A percentile compares a stretch with the other conserved stretches of the same genome.
phyloP scores from a whole-genome alignment of 2,113 vertebrate genomes.

The Numida meleagris region DNA sequence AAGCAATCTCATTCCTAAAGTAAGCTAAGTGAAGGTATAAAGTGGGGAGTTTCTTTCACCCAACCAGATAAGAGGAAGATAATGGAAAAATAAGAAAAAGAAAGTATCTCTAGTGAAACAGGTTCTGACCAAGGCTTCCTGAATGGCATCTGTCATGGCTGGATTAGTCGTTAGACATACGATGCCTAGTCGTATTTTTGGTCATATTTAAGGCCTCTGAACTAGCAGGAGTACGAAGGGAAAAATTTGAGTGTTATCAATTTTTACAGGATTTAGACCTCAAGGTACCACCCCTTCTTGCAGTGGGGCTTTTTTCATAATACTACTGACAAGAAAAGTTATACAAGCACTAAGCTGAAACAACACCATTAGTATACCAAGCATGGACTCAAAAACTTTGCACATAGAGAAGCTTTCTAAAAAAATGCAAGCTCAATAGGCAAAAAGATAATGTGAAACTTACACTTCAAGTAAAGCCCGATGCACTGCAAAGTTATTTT shows the following conservation, averaged over 20 bases:
- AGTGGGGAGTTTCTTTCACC: not conserved
- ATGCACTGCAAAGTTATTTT: constrained; percentile 67
- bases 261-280: not conserved
- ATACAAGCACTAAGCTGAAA: not conserved
- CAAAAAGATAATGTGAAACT: constrained; percentile 38
- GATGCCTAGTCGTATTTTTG: not conserved
- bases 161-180: not conserved
- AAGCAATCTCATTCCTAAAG: not conserved
- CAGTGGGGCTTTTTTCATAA: not conserved
- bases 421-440: not conserved
- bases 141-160: not conserved
- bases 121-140: not conserved
- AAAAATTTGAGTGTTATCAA: not conserved
- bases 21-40: not conserved
- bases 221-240: not conserved
- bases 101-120: not conserved
- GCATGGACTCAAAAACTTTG: not conserved
- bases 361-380: not conserved
- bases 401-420: not conserved
- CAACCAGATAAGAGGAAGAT: not conserved
- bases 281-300: not conserved
- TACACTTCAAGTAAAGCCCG: constrained; percentile 53
- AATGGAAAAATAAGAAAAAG: not conserved
- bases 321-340: not conserved
- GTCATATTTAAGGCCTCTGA: not conserved